Conservation (phyloP, 2,797 vertebrate genomes). For the Gallinago nigripennis region DNA sequence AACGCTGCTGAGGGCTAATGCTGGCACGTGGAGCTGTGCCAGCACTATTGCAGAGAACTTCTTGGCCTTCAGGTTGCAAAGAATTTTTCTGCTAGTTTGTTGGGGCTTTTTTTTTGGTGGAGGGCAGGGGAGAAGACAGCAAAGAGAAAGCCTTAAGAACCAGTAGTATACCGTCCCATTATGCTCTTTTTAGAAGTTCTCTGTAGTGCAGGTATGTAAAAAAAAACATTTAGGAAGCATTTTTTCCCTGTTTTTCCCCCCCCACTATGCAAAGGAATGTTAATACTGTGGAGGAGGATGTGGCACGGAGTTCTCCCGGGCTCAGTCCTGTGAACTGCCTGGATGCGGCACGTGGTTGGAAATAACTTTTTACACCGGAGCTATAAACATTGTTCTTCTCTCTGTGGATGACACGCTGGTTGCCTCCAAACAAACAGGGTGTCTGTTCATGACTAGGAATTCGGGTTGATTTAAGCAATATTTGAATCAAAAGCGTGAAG, state of each 20-base stretch:
- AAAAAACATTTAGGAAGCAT: not conserved
- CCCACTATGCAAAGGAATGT: not conserved
- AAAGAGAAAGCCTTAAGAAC: not conserved
- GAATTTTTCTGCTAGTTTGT: not conserved
- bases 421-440: not conserved
- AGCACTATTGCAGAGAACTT: not conserved
- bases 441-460: not conserved
- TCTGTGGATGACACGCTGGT: not conserved
- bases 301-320: not conserved
- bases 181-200: not conserved
- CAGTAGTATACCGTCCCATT: not conserved
- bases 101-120: not conserved
- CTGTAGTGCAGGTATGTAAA: not conserved
- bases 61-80: not conserved
- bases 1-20: not conserved
- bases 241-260: not conserved
- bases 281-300: not conserved
- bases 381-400: not conserved
- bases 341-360: not conserved
- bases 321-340: not conserved
- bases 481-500: not conserved
- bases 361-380: not conserved
- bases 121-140: not conserved
- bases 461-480: not conserved
- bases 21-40: accelerated